These are phyloP conservation scores for Pelvicachromis taeniatus DNA, from an alignment of 2,113 vertebrate species.

Conservation along the genomic window DNA sequence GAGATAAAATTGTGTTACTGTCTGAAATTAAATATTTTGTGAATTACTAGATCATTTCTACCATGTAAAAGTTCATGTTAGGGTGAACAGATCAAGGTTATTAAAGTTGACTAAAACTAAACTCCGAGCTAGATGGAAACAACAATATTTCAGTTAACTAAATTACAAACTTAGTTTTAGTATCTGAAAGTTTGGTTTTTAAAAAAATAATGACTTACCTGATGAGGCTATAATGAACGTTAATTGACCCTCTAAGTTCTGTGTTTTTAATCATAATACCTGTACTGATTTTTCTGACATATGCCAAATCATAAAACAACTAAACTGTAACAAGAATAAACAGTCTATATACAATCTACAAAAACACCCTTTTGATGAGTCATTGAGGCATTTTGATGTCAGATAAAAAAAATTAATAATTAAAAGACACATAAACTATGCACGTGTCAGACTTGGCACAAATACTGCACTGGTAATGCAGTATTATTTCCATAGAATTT, in stretches of 20 bases:
- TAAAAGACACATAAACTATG: rapidly evolving
- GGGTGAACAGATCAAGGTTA: background rate
- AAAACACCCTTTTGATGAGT: too few species aligned
- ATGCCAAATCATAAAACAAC: too few species aligned
- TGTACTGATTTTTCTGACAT: too few species aligned
- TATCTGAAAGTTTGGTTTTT: too few species aligned
- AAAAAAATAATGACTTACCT: too few species aligned
- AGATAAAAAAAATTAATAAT: rapidly evolving
- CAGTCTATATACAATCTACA: too few species aligned
- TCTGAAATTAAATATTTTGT: background rate
- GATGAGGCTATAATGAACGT: too few species aligned
- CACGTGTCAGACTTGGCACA: background rate
- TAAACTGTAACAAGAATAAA: too few species aligned
- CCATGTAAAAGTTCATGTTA: background rate
- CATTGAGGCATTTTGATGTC: rapidly evolving
- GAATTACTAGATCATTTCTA: too few species aligned
- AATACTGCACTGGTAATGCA: background rate
- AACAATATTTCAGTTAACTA: background rate
- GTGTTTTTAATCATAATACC: too few species aligned
- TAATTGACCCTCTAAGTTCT: too few species aligned
- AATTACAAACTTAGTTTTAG: background rate
- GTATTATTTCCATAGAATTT: background rate
- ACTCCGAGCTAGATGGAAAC: rapidly evolving
- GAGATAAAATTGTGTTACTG: background rate
- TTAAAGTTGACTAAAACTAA: background rate